Evolutionary conservation across 35 echinoderm and acorn worm species (phyloP).

Genomic region (Nesometra sesokonis): DNA sequence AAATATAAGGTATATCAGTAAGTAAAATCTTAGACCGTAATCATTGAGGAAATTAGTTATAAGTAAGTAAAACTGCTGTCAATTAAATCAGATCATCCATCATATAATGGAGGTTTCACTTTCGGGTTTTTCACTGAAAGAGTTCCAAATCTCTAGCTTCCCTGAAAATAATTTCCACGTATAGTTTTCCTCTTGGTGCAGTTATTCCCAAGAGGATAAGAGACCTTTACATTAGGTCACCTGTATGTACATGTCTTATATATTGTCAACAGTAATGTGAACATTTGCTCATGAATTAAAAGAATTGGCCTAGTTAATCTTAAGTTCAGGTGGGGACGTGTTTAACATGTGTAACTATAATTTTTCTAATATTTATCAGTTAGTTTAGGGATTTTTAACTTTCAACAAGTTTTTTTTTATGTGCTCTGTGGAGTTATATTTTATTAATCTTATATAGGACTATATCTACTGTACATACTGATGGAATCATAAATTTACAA

Average conservation of each 20-base stretch:
- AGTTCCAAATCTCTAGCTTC: background rate
- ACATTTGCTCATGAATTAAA: background rate
- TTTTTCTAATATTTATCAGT: too few relatives aligned
- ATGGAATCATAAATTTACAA: too few relatives aligned
- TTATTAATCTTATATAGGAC: too few relatives aligned
- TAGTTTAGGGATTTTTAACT: too few relatives aligned
- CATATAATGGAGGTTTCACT: background rate
- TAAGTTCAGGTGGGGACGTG: background rate
- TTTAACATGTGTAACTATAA: too few relatives aligned
- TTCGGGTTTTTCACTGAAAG: background rate
- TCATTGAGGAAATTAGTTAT: background rate
- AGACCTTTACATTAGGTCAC: background rate
- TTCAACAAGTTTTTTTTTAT: too few relatives aligned
- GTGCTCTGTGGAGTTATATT: too few relatives aligned
- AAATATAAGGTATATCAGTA: too few relatives aligned
- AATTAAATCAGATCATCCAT: background rate
- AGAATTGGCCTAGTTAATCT: background rate
- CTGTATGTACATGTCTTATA: background rate
- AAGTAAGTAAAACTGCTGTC: background rate
- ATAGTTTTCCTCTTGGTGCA: background rate
- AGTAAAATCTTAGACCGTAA: too few relatives aligned
- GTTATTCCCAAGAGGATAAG: background rate
- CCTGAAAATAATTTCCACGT: background rate
- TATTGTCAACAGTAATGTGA: background rate
- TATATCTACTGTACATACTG: too few relatives aligned